phyloP scores from a whole-genome alignment of 2,113 vertebrate genomes.

The Ceyx margarethae region DNA sequence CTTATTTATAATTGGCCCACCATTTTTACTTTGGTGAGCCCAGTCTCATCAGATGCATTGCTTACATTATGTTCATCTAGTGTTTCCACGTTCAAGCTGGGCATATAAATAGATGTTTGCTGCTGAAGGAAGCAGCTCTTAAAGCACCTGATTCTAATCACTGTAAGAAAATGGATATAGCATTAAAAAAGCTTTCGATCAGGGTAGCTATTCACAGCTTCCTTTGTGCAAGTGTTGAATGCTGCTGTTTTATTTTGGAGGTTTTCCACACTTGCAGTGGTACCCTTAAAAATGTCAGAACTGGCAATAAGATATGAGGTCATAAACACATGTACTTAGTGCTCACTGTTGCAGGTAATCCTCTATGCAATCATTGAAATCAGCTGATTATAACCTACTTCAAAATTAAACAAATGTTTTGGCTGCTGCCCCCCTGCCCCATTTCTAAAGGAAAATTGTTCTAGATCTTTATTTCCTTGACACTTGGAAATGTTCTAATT shows the following conservation, averaged over 20 bases:
- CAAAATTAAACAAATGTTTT: not conserved
- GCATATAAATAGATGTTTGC: not conserved
- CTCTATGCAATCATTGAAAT: not conserved
- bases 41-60: not conserved
- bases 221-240: not conserved
- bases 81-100: not conserved
- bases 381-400: not conserved
- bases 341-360: not conserved
- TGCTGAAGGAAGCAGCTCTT: conserved; percentile 21
- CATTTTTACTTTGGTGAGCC: not conserved
- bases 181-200: not conserved
- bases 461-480: not conserved
- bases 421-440: not conserved
- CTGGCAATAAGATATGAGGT: not conserved
- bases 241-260: not conserved
- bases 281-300: not conserved
- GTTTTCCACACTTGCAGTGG: not conserved
- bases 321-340: not conserved
- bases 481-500: not conserved
- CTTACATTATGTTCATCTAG: not conserved
- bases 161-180: not conserved
- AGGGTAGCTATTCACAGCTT: not conserved
- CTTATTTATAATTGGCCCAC: not conserved
- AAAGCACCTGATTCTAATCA: not conserved
- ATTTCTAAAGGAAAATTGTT: not conserved